Evolutionary conservation across 1,140 invertebrate genomes (phyloP), one percentile per base, ranked within the genome.

Genomic region (Pogonognathellus flavescens): DNA sequence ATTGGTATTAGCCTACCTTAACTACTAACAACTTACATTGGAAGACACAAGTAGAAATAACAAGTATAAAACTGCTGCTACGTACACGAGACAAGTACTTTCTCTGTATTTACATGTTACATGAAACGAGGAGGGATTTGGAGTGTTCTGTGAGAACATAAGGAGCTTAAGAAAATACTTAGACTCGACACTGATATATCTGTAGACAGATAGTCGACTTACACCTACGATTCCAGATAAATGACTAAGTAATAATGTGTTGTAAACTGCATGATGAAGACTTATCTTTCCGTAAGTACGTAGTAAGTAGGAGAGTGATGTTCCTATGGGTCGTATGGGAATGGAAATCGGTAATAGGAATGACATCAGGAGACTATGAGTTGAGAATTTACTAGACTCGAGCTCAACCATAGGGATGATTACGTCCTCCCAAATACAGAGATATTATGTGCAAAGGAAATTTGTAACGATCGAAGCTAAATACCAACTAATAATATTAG

Each of bases 291-390:
- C n/a, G 70, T 50, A 76, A 66, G 62, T 76, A 76, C 25, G 70
- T 76, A 50, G 70, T 76, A 50, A 76, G 70, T 50, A 50, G 62
- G 62, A 76, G 14, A 76, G 14, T 76, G 25, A 25, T 70, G 11
- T 41, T 70, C 14, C 66, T 70, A 10, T 76, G 70, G 70, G 9
- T 50, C 41, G 70, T 76, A 50, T 76, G 70, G 14, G 70, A 76
- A 76, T 76, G 70, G 70, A 76, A 76, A 76, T 76, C 18, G 70
- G 13, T 76, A 76, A 76, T 76, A 76, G 70, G 70, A 76, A 76
- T 49, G 70, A 76, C n/a, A 49, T 76, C 7, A 76, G 31, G 22
- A 16, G 70, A 76, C 22, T 31, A 49, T 49, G 14, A 76, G 70
- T 16, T 76, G 70, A 76, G 70, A 76, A 76, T 76, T 76, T 76